Conservation (phyloP, 2,113 vertebrate genomes). For the Pachyramphus minor region DNA sequence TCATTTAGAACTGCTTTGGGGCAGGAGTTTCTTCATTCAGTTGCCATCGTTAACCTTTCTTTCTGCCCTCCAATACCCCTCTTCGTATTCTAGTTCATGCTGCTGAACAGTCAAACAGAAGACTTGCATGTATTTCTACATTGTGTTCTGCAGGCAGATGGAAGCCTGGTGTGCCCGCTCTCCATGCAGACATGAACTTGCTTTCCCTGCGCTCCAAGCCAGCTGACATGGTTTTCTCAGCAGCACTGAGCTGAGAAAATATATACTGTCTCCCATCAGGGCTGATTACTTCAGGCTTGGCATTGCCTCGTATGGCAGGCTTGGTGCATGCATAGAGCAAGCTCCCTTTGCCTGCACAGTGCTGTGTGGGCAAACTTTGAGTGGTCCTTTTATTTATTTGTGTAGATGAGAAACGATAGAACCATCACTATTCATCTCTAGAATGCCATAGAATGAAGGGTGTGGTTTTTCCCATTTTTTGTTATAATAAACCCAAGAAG, state of each 20-base stretch:
- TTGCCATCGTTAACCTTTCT: neutral
- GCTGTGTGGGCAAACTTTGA: neutral
- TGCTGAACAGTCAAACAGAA: neutral
- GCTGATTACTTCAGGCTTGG: neutral
- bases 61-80: neutral
- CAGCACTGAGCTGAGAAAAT: neutral
- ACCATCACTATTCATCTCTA: neutral
- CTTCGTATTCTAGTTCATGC: neutral
- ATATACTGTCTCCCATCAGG: neutral
- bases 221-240: neutral
- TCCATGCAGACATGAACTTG: neutral
- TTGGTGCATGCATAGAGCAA: neutral
- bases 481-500: neutral
- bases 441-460: neutral
- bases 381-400: neutral
- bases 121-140: neutral
- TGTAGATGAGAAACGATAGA: neutral
- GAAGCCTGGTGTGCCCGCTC: neutral
- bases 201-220: neutral
- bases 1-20: neutral
- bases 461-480: neutral
- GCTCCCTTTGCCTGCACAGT: neutral
- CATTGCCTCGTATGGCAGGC: neutral
- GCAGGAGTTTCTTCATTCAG: neutral
- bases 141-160: neutral